Conservation (phyloP, 2,888 invertebrate species). For the Drosophila hamatofila region DNA sequence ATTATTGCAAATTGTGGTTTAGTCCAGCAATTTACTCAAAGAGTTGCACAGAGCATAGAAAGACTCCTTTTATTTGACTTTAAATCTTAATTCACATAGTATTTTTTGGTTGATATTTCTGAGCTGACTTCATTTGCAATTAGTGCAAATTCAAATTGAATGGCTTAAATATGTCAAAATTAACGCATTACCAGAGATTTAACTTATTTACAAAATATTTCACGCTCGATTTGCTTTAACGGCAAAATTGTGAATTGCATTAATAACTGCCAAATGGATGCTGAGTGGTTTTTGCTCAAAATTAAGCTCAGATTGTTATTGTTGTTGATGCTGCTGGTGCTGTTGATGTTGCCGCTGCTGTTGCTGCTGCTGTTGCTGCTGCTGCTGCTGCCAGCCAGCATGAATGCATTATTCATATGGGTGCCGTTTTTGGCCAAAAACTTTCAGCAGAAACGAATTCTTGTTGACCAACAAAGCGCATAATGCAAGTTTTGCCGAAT, state of each 20-base stretch:
- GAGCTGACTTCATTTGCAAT: background rate
- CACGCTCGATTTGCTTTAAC: constrained; percentile 46
- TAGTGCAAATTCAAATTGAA: background rate
- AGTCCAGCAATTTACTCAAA: background rate
- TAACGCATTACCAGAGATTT: background rate
- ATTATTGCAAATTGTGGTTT: background rate
- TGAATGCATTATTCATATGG: constrained; percentile 53
- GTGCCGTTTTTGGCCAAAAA: constrained; percentile 41
- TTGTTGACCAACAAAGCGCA: constrained; percentile 75
- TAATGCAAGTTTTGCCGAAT: constrained; percentile 57
- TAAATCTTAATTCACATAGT: background rate
- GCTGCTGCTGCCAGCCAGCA: constrained; percentile 22
- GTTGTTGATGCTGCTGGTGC: background rate
- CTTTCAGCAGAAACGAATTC: constrained; percentile 48
- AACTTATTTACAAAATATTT: constrained; percentile 29
- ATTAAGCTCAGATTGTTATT: constrained; percentile 28
- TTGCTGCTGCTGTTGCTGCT: constrained; percentile 6
- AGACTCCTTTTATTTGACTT: background rate
- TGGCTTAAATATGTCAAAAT: background rate
- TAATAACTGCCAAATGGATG: constrained; percentile 39
- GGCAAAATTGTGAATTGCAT: constrained; percentile 36
- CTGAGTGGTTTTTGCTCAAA: constrained; percentile 16
- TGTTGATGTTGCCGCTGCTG: background rate
- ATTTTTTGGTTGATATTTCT: background rate
- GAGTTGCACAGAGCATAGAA: background rate